Base-by-base conservation (phyloP, 2,888 invertebrate species). In the Drosophila algonquin region DNA sequence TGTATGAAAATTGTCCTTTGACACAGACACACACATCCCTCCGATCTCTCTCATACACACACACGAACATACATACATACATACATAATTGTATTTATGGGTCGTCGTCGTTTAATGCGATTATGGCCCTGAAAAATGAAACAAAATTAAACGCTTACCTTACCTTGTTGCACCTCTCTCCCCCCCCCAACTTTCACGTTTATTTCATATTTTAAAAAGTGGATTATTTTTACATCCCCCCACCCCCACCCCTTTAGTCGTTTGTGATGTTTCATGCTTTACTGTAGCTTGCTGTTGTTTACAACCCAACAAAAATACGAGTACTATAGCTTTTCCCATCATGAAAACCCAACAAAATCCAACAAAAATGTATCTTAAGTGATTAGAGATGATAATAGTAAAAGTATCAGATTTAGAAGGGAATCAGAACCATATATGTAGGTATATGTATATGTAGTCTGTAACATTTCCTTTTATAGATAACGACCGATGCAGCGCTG, bases 401-500 rank as follows among this genome's bases (percentile, higher is more conserved):
- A 35, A 4, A 24, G 24, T 24, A 24, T 18, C 14, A 14, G 40
- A n/a, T 2, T 40, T 40, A 40, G 35, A 6, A 2, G 14, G 40
- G 40, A 2, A 7, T n/a, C n/a, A 40, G n/a, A n/a, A n/a, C 7
- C 40, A n/a, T 7, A 14, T 1, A n/a, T 7, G 6, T 6, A 27
- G 1, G 27, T 27, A 27, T 7, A 24, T 5, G 24, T 40, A 35
- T 14, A 10, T 32, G 10, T 32, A 35, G 35, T 35, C 12, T 35
- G 35, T 40, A 14, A 40, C 5, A 5, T 14, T 40, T 12, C 14
- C 32, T 1, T 35, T 2, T 6, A 35, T 35, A 40, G 35, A 1
- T 12, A 40, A 40, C n/a, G 40, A 35, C 90, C 90, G 89, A 87
- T 91, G 90, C 90, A 90, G 81, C 86, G 91, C 84, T 89, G 89